phyloP scores from a whole-genome alignment of 2,113 vertebrate species.

The Motacilla tschutschensis region DNA sequence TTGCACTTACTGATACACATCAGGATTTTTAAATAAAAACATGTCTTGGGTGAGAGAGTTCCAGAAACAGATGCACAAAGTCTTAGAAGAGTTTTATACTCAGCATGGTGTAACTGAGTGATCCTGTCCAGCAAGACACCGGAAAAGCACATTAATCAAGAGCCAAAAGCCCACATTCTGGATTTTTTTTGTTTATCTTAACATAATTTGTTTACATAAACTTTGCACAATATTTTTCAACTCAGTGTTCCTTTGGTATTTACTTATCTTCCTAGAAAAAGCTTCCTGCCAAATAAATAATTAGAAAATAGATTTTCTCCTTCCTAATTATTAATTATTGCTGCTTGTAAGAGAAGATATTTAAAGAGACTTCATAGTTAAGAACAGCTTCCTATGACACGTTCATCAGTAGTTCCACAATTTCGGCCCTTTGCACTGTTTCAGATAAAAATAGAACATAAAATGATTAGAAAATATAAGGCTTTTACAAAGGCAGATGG shows the following conservation, averaged over 20 bases:
- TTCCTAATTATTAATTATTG: slow-evolving; percentile 41
- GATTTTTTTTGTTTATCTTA: slow-evolving; percentile 31
- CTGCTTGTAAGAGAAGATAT: neutral
- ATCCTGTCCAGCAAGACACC: slow-evolving; percentile 34
- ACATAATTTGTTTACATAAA: slow-evolving; percentile 47
- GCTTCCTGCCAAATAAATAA: slow-evolving; percentile 45
- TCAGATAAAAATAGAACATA: neutral
- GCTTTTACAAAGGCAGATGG: neutral
- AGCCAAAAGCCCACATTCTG: slow-evolving; percentile 2
- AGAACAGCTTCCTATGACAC: neutral
- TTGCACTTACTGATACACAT: slow-evolving; percentile 29
- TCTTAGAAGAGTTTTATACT: neutral
- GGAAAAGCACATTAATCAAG: slow-evolving; percentile 35
- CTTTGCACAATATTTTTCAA: slow-evolving; percentile 51
- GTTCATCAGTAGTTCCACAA: neutral
- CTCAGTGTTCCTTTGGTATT: slow-evolving; percentile 22
- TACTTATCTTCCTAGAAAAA: slow-evolving; percentile 44
- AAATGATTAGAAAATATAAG: neutral
- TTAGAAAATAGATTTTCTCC: slow-evolving; percentile 19
- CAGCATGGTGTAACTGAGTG: neutral
- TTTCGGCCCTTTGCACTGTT: neutral
- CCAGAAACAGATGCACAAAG: slow-evolving; percentile 44
- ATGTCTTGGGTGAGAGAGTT: slow-evolving; percentile 27
- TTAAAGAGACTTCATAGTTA: neutral
- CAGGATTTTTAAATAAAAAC: slow-evolving; percentile 40